A percentile compares a stretch with the other conserved stretches of the same genome.
phyloP scores from a whole-genome alignment of 2,888 invertebrate genomes.

The Seira musarum region DNA sequence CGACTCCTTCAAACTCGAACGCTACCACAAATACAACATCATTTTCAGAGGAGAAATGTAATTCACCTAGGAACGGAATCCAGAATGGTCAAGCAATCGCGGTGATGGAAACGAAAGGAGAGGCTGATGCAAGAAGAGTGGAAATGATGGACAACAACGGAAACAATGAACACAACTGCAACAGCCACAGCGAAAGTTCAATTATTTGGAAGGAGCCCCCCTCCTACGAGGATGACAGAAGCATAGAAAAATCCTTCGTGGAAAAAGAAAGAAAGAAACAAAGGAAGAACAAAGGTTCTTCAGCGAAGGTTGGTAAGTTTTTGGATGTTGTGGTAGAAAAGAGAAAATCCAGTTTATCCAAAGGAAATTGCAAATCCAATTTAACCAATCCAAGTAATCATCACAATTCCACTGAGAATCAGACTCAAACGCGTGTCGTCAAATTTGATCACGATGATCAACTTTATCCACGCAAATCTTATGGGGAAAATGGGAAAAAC shows the following conservation, averaged over 20 bases:
- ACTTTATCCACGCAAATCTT: not conserved
- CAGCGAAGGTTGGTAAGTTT: slow-evolving; percentile 37
- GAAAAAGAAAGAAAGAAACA: not conserved
- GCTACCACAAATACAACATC: no score
- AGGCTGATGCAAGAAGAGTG: not conserved
- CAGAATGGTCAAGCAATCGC: slow-evolving; percentile 38
- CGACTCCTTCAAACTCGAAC: slow-evolving; percentile 4
- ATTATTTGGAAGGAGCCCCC: not conserved
- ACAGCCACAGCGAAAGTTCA: not conserved
- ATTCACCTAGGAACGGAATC: slow-evolving; percentile 28
- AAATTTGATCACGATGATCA: no score
- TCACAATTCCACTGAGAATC: not conserved
- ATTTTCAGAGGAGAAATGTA: slow-evolving; percentile 17
- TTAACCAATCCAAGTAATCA: not conserved
- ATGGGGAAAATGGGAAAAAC: slow-evolving; percentile 31
- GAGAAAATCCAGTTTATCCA: slow-evolving; percentile 15
- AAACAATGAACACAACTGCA: not conserved
- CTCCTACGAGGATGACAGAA: not conserved
- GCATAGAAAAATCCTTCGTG: not conserved
- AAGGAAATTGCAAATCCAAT: not conserved
- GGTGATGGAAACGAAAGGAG: slow-evolving; percentile 12
- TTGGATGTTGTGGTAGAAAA: slow-evolving; percentile 34
- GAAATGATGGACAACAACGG: not conserved
- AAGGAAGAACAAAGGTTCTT: not conserved
- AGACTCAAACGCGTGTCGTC: no score